phyloP scores from a whole-genome alignment of 1,140 invertebrate genomes.

The Odontomachus brunneus region DNA sequence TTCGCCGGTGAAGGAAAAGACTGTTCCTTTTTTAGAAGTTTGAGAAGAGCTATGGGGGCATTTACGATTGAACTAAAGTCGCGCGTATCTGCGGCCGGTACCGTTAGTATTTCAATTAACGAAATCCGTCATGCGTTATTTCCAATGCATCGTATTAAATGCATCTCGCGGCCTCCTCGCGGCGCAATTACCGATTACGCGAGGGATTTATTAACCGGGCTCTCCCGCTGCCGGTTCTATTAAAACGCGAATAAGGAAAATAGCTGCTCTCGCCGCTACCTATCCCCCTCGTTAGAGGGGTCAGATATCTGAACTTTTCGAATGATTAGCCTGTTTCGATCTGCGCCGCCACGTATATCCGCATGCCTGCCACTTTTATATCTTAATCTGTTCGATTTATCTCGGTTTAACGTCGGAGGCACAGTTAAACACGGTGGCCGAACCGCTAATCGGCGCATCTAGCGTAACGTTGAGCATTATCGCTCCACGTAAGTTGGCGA shows the following conservation, averaged over 20 bases:
- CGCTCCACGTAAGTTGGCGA: neutral
- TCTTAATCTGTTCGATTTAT: neutral
- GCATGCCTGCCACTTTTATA: neutral
- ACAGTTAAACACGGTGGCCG: neutral
- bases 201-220: slow-evolving; percentile 30
- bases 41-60: neutral
- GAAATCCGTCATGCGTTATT: slow-evolving; percentile 52
- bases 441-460: neutral
- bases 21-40: neutral
- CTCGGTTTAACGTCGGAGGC: neutral
- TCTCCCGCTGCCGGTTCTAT: neutral
- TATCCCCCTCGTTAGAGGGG: slow-evolving; percentile 21
- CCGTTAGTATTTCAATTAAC: slow-evolving; percentile 51
- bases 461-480: too few species aligned
- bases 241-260: neutral
- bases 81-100: slow-evolving; percentile 13
- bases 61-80: slow-evolving; percentile 32
- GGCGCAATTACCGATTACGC: slow-evolving; percentile 43
- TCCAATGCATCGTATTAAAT: slow-evolving; percentile 31
- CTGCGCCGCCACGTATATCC: neutral
- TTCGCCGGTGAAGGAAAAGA: too few species aligned
- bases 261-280: too few species aligned
- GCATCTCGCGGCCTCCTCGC: neutral
- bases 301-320: slow-evolving; percentile 30
- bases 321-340: slow-evolving; percentile 9